Percentiles rank a stretch among this genome's conserved stretches.
phyloP scores from a whole-genome alignment of 2,113 vertebrate species.

The Procapra przewalskii region DNA sequence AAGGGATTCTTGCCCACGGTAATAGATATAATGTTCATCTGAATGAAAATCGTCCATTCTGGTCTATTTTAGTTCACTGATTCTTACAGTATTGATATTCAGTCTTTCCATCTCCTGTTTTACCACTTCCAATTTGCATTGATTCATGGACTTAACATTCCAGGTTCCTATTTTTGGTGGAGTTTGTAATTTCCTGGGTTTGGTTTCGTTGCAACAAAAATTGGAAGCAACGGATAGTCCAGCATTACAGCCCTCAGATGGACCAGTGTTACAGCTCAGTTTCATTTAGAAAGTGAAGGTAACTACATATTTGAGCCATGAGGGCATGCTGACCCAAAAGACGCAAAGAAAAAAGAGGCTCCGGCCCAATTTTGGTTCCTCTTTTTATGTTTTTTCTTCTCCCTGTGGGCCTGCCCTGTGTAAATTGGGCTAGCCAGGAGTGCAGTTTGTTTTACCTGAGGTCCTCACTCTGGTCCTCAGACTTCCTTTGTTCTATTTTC shows the following conservation, averaged over 20 bases:
- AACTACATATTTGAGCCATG: not conserved
- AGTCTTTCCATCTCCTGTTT: not conserved
- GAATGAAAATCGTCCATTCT: not conserved
- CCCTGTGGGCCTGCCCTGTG: not conserved
- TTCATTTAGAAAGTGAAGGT: not conserved
- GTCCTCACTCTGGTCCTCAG: not conserved
- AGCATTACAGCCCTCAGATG: not conserved
- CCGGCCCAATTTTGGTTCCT: fast-evolving
- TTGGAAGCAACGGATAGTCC: not conserved
- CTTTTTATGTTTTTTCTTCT: not conserved
- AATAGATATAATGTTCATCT: not conserved
- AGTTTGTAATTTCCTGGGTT: not conserved
- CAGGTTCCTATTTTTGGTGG: not conserved
- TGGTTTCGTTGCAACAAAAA: fast-evolving
- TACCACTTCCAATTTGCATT: not conserved
- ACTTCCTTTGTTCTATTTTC: not conserved
- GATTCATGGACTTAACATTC: not conserved
- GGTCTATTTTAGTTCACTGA: not conserved
- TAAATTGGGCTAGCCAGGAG: not conserved
- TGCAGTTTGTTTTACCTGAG: not conserved
- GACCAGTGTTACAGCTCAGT: not conserved
- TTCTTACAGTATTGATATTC: not conserved
- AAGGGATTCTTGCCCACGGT: not conserved
- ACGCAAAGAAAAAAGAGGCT: not conserved
- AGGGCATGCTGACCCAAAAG: not conserved